Evolutionary conservation across 2,797 vertebrate genomes (phyloP).

Genomic region (Macrochelys suwanniensis): DNA sequence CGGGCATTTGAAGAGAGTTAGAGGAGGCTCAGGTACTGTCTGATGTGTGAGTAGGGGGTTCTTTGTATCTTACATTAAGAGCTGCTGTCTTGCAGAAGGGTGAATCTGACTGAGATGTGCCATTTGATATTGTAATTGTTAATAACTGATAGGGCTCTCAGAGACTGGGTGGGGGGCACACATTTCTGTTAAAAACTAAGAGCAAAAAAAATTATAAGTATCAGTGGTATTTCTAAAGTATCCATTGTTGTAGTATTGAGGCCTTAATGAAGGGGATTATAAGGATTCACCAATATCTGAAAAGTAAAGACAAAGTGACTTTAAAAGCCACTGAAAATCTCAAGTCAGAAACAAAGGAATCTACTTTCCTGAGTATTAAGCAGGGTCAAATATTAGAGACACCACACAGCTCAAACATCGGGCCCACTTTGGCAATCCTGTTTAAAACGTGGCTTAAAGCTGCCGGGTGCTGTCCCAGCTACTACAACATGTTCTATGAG

Average conservation of each 20-base stretch:
- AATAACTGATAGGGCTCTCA: slow-evolving; percentile 12
- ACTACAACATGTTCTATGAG: not conserved
- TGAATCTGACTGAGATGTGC: not conserved
- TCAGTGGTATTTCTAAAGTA: not conserved
- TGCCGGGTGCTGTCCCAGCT: too few relatives aligned
- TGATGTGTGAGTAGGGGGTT: not conserved
- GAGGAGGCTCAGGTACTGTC: not conserved
- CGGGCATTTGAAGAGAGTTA: not conserved
- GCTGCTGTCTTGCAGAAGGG: not conserved
- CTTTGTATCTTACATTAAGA: slow-evolving; percentile 5
- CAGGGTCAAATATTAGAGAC: slow-evolving; percentile 1
- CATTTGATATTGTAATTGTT: not conserved
- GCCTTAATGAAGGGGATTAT: not conserved
- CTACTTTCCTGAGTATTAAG: not conserved
- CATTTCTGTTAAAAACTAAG: not conserved
- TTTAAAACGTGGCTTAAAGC: not conserved
- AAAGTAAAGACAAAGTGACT: not conserved
- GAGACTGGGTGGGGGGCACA: not conserved
- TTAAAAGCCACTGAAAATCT: slow-evolving; percentile 30
- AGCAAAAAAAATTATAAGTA: slow-evolving; percentile 20
- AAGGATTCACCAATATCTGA: not conserved
- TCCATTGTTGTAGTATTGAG: not conserved
- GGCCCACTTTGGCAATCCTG: not conserved
- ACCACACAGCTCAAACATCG: not conserved
- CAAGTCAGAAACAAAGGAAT: not conserved